Percentiles rank a stretch among this genome's conserved stretches.
phyloP scores from a whole-genome alignment of 2,113 vertebrate species.

The Anhinga anhinga region DNA sequence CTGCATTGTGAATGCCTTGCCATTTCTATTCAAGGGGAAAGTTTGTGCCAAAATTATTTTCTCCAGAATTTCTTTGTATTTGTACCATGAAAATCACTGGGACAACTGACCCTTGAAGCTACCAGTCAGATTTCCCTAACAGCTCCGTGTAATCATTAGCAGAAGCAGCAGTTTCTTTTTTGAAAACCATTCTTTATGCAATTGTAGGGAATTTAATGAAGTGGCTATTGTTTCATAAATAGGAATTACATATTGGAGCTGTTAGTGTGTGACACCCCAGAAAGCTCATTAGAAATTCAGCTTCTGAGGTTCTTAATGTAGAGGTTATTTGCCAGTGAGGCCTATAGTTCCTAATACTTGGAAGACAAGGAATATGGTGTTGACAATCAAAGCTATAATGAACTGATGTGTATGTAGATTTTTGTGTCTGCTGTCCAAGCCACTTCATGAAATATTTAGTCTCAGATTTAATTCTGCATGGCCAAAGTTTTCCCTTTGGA shows the following conservation, averaged over 20 bases:
- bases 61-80: neutral
- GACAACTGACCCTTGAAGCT: neutral
- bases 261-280: neutral
- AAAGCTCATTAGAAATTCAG: neutral
- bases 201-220: neutral
- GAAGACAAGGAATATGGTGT: neutral
- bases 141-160: neutral
- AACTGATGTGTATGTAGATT: conserved; percentile 2
- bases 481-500: conserved; percentile 38
- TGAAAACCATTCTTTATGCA: neutral
- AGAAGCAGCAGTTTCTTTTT: neutral
- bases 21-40: neutral
- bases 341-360: neutral
- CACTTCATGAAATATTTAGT: conserved; percentile 48
- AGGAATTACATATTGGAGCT: neutral
- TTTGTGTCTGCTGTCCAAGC: conserved; percentile 23
- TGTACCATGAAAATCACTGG: neutral
- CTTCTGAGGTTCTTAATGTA: neutral
- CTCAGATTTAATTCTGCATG: conserved; percentile 22
- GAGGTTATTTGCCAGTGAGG: neutral
- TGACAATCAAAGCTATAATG: conserved; percentile 6
- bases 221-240: conserved; percentile 7
- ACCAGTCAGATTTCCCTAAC: neutral
- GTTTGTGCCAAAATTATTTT: neutral
- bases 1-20: neutral